Conservation (phyloP, 2,113 vertebrate species). For the Gobio gobio region DNA sequence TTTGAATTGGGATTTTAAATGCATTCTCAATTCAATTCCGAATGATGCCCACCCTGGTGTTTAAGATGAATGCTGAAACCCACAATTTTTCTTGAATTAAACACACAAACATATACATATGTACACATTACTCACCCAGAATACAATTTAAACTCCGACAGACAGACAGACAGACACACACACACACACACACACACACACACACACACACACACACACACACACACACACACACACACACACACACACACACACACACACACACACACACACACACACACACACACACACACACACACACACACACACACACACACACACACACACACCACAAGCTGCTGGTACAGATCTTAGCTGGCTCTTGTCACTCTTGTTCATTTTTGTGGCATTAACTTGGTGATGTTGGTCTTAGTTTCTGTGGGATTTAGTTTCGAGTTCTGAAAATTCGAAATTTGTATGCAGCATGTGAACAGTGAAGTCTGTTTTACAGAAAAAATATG, state of each 20-base stretch:
- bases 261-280: not conserved
- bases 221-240: too few species aligned
- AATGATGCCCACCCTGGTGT: not conserved
- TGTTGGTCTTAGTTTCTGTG: not conserved
- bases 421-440: not conserved
- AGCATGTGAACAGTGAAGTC: not conserved
- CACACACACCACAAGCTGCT: constrained; percentile 5
- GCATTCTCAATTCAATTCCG: not conserved
- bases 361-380: constrained; percentile 5
- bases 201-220: not conserved
- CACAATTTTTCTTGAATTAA: not conserved
- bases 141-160: not conserved
- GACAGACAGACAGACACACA: not conserved
- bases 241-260: not conserved
- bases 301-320: not conserved
- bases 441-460: not conserved
- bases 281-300: not conserved
- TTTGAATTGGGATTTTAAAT: not conserved
- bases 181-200: not conserved
- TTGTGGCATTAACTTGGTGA: not conserved
- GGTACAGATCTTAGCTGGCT: constrained; percentile 1
- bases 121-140: not conserved
- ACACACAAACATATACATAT: constrained; percentile 28
- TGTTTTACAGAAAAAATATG: too few species aligned
- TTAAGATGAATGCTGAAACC: constrained; percentile 3